These are phyloP conservation scores for Conistra vaccinii DNA, from an alignment of 2,888 invertebrate species.

Conservation along the genomic window DNA sequence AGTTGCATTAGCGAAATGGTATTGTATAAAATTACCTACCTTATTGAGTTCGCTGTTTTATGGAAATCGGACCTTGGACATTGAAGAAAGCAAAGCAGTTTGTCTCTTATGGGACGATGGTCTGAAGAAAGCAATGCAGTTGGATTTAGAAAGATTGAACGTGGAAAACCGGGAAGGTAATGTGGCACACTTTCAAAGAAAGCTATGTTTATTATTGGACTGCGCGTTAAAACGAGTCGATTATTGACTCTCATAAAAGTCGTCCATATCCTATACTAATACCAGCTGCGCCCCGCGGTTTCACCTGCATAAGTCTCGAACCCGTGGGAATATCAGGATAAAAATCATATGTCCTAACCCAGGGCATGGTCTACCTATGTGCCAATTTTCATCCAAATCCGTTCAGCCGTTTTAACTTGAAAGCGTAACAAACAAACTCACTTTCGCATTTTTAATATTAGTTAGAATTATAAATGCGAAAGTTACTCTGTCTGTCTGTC, in stretches of 20 bases:
- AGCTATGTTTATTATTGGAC: conserved; percentile 24
- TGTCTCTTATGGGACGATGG: neutral
- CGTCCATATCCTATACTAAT: neutral
- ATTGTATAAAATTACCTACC: too few species aligned
- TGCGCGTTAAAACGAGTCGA: neutral
- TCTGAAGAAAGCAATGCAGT: conserved; percentile 17
- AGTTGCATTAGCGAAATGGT: conserved; percentile 2
- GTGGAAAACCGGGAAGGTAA: conserved; percentile 14
- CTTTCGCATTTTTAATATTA: too few species aligned
- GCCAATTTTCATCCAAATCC: too few species aligned
- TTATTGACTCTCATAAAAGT: neutral
- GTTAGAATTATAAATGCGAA: neutral
- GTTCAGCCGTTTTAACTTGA: too few species aligned
- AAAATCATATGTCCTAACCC: too few species aligned
- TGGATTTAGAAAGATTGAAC: conserved; percentile 10
- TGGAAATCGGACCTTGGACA: neutral
- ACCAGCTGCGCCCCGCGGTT: too few species aligned
- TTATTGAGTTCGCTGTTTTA: neutral
- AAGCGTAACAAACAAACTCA: too few species aligned
- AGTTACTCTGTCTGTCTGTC: neutral
- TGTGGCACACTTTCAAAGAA: conserved; percentile 33
- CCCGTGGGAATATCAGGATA: too few species aligned
- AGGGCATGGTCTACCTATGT: too few species aligned
- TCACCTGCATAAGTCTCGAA: too few species aligned
- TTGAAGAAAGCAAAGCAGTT: neutral